These are phyloP conservation scores for Oppia nitens DNA, from an alignment of 1,140 invertebrate genomes.

Conservation along the genomic window DNA sequence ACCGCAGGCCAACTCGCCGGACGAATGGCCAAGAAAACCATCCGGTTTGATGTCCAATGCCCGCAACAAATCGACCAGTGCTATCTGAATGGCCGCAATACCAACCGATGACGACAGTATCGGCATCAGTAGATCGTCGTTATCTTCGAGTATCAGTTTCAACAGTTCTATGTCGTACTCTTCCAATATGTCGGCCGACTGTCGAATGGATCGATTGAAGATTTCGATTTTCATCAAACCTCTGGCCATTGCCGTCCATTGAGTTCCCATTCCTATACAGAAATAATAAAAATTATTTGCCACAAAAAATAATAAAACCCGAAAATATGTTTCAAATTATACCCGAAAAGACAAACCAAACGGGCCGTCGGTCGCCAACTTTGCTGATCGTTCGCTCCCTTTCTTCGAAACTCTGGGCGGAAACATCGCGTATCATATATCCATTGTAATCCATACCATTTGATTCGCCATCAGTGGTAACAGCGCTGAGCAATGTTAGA, in stretches of 20 bases:
- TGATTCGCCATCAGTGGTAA: neutral
- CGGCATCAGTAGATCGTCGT: conserved; percentile 52
- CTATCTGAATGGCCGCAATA: conserved; percentile 58
- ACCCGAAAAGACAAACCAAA: conserved; percentile 86
- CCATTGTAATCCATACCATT: conserved; percentile 16
- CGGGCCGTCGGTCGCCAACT: conserved; percentile 38
- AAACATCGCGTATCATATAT: conserved; percentile 11
- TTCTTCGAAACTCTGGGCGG: neutral
- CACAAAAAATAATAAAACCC: neutral
- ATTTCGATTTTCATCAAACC: conserved; percentile 56
- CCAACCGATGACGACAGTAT: conserved; percentile 73
- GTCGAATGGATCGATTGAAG: conserved; percentile 56
- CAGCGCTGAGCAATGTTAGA: conserved; percentile 11
- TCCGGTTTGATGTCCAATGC: conserved; percentile 33
- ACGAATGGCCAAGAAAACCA: conserved; percentile 40
- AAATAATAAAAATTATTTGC: conserved; percentile 49
- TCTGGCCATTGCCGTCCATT: conserved; percentile 86
- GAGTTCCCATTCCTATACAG: conserved; percentile 72
- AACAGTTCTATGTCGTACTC: conserved; percentile 62
- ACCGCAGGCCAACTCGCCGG: conserved; percentile 35
- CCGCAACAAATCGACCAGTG: conserved; percentile 32
- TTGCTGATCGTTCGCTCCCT: neutral
- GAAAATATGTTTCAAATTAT: neutral
- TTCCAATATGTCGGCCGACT: conserved; percentile 51
- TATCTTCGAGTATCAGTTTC: conserved; percentile 55